Evolutionary conservation across 2,888 invertebrate genomes (phyloP), one percentile per base, ranked within the genome.

Genomic region (Synergus itoensis): DNA sequence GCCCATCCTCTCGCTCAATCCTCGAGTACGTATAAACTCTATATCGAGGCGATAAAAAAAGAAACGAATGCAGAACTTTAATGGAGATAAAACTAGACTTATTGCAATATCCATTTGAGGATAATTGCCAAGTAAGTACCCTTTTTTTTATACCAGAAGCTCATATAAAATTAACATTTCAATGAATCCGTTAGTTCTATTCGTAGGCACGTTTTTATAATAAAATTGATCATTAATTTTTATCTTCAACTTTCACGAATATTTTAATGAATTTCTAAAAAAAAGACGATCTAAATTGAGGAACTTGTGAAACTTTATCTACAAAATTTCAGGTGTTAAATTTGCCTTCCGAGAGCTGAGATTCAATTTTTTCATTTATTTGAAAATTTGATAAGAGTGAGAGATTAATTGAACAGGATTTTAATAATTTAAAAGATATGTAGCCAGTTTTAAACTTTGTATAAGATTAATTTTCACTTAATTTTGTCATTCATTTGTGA

Each of bases 81-180:
- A 69, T 69, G 45, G 67, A 69, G 67, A 69, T 69, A 45, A 12
- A 45, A 69, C 45, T 69, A 69, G 48, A 69, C 9, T 69, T 69
- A 69, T 45, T 28, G 9, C n/a, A 48, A 69, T 69, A 69, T 69
- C 69, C 16, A 11, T 8, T 45, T 11, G 11, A 28, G 7, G 28
- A 48, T 69, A 69, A 45, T 69, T 21, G 4, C 36, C n/a, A 16
- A n/a, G n/a, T 64, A 28, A 64, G 28, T 36, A 40, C 40, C 36
- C 14, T 28, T 16, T 11, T 28, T 36, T 28, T 63, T 12, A 28
- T 11, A 63, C 18, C 9, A 18, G 57, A 5, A 18, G 57, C n/a
- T 18, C 57, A 18, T 3, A 57, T 57, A 57, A 57, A 57, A 57
- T 57, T 18, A 57, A 18, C 18, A 57, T 18, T 57, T 57, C 11